Evolutionary conservation across 2,888 invertebrate genomes (phyloP).

Genomic region (Phortica magna): DNA sequence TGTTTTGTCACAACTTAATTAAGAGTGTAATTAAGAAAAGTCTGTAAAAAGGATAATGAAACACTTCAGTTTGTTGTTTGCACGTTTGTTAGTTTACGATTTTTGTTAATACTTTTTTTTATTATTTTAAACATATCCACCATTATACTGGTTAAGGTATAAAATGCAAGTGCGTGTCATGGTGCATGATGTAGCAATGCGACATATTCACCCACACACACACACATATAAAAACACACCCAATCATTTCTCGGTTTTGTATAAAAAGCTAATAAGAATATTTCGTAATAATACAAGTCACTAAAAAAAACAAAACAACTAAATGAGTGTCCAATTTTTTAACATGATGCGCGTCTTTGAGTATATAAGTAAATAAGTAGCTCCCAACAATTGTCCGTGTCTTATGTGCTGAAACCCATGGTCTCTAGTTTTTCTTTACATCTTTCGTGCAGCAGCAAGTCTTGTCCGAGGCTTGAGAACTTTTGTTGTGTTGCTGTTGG

Average conservation of each 20-base stretch:
- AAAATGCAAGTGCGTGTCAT: constrained; percentile 35
- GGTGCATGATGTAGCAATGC: background rate
- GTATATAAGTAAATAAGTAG: background rate
- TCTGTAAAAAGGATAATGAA: background rate
- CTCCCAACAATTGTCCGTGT: background rate
- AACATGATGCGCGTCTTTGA: background rate
- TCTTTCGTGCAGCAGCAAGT: background rate
- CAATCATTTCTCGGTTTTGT: constrained; percentile 52
- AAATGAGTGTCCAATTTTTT: background rate
- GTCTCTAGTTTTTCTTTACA: background rate
- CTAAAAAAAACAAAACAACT: constrained; percentile 22
- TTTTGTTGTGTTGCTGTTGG: constrained; percentile 34
- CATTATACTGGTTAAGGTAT: constrained; percentile 65
- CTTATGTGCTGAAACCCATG: background rate
- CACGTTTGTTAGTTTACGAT: constrained; percentile 45
- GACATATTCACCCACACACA: background rate
- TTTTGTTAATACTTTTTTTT: constrained; percentile 37
- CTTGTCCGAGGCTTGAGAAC: background rate
- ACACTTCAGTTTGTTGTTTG: constrained; percentile 24
- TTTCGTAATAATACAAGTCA: constrained; percentile 13
- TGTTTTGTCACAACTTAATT: constrained; percentile 29
- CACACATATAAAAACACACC: constrained; percentile 41
- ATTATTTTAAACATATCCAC: constrained; percentile 61
- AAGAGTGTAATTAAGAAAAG: background rate
- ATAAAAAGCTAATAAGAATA: constrained; percentile 46